Base-by-base conservation (phyloP, 2,113 vertebrate genomes). In the Rhizomys pruinosus region DNA sequence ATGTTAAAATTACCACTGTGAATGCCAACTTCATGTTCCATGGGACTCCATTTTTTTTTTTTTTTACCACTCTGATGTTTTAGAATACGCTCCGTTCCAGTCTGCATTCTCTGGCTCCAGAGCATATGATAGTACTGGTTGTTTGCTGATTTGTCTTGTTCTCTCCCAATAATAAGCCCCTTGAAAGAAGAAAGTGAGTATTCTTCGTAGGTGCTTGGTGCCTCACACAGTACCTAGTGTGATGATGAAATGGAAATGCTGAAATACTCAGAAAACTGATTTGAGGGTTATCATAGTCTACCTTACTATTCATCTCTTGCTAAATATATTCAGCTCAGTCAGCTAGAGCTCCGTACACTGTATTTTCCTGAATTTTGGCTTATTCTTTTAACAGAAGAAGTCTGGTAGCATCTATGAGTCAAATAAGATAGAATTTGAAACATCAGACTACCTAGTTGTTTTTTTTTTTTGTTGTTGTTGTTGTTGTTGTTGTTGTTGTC, bases 221-320 rank as follows among this genome's bases (percentile, higher is more conserved):
- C 90, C 32, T 42, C 23, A 81, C 55, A 81, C 17, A 55, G 47
- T 74, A 39, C 22, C 78, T 82, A 74, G 57, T 32, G 42, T 55
- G 63, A 19, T 44, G 78, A 52, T 34, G 42, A 47, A 76, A 20
- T 2, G 66, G 20, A 66, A 82, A 44, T 89, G 37, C 72, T 84
- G 20, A 95, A 89, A 57, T 91, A 74, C n/a, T 84, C 85, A 85
- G 87, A 37, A 55, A 94, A 74, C 25, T 68, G 73, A 80, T 23
- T 64, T 23, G 55, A 80, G 39, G 42, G 55, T 13, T 64, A 4
- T n/a, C 37, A 3, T 61, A 2, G 61, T 90, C 42, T 68, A 34
- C 27, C 27, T 20, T 64, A 27, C 63, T 34, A 63, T 91, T 86
- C 22, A n/a, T 72, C 29, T 84, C 71, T 68, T 55, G 23, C 10